These are phyloP conservation scores for Telmatherina bonti DNA, from an alignment of 2,797 vertebrate species.

Conservation along the genomic window DNA sequence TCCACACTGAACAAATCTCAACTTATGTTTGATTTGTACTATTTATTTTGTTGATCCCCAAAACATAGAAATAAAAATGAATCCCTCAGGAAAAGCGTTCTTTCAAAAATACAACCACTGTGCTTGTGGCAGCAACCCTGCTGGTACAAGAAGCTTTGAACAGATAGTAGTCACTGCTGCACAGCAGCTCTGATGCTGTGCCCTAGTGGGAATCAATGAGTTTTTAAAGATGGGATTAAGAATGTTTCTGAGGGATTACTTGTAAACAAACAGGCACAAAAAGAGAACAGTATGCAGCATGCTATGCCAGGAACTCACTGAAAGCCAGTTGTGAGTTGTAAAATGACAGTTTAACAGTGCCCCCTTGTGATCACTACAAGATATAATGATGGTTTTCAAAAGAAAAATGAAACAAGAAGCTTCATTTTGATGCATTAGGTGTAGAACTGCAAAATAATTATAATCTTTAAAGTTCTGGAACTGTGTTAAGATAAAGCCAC, in stretches of 20 bases:
- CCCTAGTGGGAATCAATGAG: slow-evolving; percentile 45
- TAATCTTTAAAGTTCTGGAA: slow-evolving; percentile 1
- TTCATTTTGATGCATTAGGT: background rate
- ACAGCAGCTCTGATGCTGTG: slow-evolving; percentile 44
- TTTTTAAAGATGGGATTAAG: slow-evolving; percentile 59
- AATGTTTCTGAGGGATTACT: slow-evolving; percentile 49
- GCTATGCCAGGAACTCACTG: slow-evolving; percentile 28
- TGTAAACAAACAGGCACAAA: slow-evolving; percentile 42
- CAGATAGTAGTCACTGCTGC: slow-evolving; percentile 50
- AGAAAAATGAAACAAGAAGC: slow-evolving; percentile 15
- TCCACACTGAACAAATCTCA: slow-evolving; percentile 46
- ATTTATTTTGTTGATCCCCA: slow-evolving; percentile 59
- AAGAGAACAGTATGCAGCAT: slow-evolving; percentile 20
- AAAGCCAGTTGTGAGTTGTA: slow-evolving; percentile 19
- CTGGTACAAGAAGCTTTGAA: slow-evolving; percentile 39
- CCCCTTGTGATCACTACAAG: slow-evolving; percentile 70
- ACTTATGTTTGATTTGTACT: slow-evolving; percentile 63
- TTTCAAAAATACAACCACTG: slow-evolving; percentile 22
- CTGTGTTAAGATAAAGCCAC: background rate
- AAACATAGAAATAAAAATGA: slow-evolving; percentile 56
- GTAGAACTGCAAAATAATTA: background rate
- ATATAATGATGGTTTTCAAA: slow-evolving; percentile 14
- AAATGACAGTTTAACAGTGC: slow-evolving; percentile 74
- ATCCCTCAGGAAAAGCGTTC: slow-evolving; percentile 54
- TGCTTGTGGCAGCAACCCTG: slow-evolving; percentile 52